Conservation (phyloP, 2,113 vertebrate species). For the Rostratula benghalensis region DNA sequence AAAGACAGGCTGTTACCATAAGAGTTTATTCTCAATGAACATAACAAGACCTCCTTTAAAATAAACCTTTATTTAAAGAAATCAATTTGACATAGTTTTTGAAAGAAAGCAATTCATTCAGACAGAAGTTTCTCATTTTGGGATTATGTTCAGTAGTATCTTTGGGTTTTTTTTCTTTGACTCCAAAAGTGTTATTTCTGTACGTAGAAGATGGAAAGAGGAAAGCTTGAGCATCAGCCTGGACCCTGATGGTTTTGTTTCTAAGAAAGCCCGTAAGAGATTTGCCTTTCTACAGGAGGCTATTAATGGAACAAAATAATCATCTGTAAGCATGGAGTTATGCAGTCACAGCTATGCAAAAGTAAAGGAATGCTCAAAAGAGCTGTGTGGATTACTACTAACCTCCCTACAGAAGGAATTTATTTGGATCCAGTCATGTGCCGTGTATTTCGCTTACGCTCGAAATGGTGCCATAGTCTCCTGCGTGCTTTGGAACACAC, state of each 20-base stretch:
- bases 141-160: conserved; percentile 10
- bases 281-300: neutral
- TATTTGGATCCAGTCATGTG: neutral
- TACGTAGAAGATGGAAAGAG: neutral
- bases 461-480: neutral
- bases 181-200: neutral
- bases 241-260: neutral
- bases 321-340: neutral
- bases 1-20: conserved; percentile 71
- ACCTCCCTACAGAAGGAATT: neutral
- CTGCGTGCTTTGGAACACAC: neutral
- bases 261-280: neutral
- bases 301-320: neutral
- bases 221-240: neutral
- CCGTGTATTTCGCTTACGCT: neutral
- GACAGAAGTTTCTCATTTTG: conserved; percentile 45
- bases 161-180: conserved; percentile 12
- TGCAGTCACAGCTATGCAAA: neutral
- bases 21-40: conserved; percentile 67
- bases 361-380: neutral
- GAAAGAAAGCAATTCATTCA: conserved; percentile 47
- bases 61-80: conserved; percentile 72
- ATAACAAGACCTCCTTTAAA: conserved; percentile 70
- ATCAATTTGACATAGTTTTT: conserved; percentile 65
- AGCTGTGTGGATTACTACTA: neutral